Evolutionary conservation across 2,797 vertebrate species (phyloP), one percentile per base, ranked within the genome.

Genomic region (Sebastes aleutianus): DNA sequence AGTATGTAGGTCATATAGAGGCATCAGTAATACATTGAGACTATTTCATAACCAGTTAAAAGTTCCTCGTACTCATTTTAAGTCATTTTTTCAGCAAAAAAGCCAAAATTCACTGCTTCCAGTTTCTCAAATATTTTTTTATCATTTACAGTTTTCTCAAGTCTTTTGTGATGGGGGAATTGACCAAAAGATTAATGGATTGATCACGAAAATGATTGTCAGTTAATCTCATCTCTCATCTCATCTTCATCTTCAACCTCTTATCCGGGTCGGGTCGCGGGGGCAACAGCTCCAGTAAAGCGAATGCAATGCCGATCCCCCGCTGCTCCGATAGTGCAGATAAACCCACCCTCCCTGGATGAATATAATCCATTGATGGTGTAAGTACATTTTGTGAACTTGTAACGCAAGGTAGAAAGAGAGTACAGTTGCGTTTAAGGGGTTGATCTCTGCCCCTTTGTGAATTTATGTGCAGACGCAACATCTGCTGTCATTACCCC

Each of bases 401-500:
- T 27, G 7, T 59, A 29, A 59, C n/a, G 67, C 14, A 18, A 76
- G 59, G 79, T 58, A 50, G 34, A 47, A 36, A 65, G 8, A 47
- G 34, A 78, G 64, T 78, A 78, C 72, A 9, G 13, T 50, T 53
- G 57, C 18, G 22, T 69, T 75, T 24, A 24, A 58, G 27, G 59
- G 83, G 79, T 85, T 72, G 78, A 26, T 29, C 59, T 11, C 24
- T 13, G 22, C 67, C 63, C 56, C 22, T 71, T 68, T 29, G 27
- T 9, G 8, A 54, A 61, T 65, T 56, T 20, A 8, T 59, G 57
- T 58, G 53, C 66, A 61, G 57, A 78, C 7, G 3, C 71, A 26
- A 71, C 81, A 83, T 89, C 82, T 88, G 79, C 64, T 63, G n/a
- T 56, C 58, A 64, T 84, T 79, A 83, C 85, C 87, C 76, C 76